These are phyloP conservation scores for Monopis laevigella DNA, from an alignment of 2,888 invertebrate genomes.

Conservation along the genomic window DNA sequence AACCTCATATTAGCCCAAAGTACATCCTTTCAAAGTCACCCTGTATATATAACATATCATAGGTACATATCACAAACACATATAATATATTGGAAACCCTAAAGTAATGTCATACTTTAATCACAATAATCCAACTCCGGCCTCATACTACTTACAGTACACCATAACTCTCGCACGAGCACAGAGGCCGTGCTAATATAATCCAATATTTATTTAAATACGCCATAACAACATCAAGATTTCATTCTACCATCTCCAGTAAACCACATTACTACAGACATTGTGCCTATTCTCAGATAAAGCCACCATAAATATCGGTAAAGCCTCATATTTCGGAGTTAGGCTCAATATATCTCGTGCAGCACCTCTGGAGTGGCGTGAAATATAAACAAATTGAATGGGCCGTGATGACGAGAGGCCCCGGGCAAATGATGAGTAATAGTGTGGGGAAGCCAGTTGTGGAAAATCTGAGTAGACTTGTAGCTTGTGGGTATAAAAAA, in stretches of 20 bases:
- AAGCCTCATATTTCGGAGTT: slow-evolving; percentile 58
- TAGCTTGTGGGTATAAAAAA: too few species aligned
- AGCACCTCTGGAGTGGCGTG: slow-evolving; percentile 55
- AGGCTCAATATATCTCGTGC: slow-evolving; percentile 44
- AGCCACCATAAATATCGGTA: slow-evolving; percentile 54
- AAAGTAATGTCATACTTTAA: too few species aligned
- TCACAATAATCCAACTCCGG: too few species aligned
- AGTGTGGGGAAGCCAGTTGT: slow-evolving; percentile 23
- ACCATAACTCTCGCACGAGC: too few species aligned
- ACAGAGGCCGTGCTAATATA: slow-evolving; percentile 3
- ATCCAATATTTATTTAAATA: slow-evolving; percentile 12
- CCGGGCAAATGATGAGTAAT: slow-evolving; percentile 61
- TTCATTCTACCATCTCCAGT: slow-evolving; percentile 22
- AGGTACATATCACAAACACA: too few species aligned
- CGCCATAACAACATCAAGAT: slow-evolving; percentile 3
- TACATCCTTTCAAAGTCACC: too few species aligned
- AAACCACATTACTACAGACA: slow-evolving; percentile 44
- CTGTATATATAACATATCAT: too few species aligned
- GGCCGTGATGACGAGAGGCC: slow-evolving; percentile 48
- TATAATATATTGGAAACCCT: too few species aligned
- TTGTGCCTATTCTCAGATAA: slow-evolving; percentile 34
- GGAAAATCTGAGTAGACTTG: too few species aligned
- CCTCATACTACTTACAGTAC: too few species aligned
- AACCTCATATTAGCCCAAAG: too few species aligned
- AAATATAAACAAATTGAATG: slow-evolving; percentile 67